These are phyloP conservation scores for Corvus moneduloides DNA, from an alignment of 2,113 vertebrate genomes.

Conservation along the genomic window DNA sequence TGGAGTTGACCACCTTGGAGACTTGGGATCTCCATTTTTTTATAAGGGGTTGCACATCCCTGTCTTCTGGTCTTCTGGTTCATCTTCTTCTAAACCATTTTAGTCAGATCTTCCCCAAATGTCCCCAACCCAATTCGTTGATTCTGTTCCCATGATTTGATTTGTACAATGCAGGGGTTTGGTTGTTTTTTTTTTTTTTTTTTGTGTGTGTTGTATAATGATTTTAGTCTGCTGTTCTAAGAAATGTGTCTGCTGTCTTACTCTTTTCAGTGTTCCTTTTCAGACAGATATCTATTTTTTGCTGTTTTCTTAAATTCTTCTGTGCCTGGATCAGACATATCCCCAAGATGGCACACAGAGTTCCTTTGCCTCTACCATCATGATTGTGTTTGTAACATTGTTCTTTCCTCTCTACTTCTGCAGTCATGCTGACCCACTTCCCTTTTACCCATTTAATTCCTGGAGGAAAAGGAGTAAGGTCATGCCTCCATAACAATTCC, in stretches of 20 bases:
- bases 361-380: not conserved
- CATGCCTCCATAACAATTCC: not conserved
- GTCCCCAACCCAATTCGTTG: not conserved
- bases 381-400: not conserved
- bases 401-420: not conserved
- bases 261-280: not conserved
- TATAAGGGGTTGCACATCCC: not conserved
- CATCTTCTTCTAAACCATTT: not conserved
- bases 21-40: not conserved
- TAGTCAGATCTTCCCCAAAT: not conserved
- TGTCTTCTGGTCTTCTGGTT: not conserved
- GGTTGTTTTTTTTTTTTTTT: no score
- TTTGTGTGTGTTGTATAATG: accelerated
- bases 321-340: not conserved
- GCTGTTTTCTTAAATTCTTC: not conserved
- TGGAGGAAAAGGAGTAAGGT: not conserved
- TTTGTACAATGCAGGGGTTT: not conserved
- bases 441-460: not conserved
- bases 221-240: not conserved
- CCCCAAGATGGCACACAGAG: not conserved
- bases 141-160: not conserved
- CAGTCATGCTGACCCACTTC: not conserved
- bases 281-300: not conserved
- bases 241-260: not conserved
- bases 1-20: not conserved